Evolutionary conservation across 2,888 invertebrate species (phyloP), one percentile per base, ranked within the genome.

Genomic region (Platycnemis pennipes): DNA sequence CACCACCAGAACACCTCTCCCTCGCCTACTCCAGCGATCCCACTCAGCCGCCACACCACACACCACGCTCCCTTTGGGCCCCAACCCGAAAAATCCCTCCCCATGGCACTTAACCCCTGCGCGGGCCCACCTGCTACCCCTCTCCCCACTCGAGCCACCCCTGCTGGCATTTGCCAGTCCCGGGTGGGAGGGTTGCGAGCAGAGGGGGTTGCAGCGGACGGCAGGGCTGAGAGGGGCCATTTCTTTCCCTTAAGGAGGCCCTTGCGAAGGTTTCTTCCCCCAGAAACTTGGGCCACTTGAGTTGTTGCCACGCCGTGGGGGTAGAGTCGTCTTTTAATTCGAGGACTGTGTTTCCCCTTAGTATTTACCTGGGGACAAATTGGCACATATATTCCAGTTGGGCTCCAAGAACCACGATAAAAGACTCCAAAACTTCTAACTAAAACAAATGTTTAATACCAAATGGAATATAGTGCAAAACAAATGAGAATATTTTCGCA

Each of bases 241-340:
- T 77, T 77, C 77, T 77, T 77, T 77, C 13, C 77, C 77, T 77
- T 77, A 37, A 77, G 77, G 77, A 77, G 77, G 77, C 37, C 37
- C 37, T 77, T 37, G 13, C 37, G 37, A 37, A 77, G 77, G 77
- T 77, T 31, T 77, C 37, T 37, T 37, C 77, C 37, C n/a, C n/a
- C 77, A 31, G 37, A 77, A 77, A 77, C 37, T 77, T 13, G 77
- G 77, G 77, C 13, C 37, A 13, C 77, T 77, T 37, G 37, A 77
- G 77, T 77, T 77, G 77, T 77, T 77, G 37, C 31, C 77, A 77
- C 26, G 77, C 77, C 26, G 77, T 3, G n/a, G 37, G 13, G n/a
- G 37, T 37, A 77, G 77, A 16, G 37, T 26, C 3, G 31, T 26
- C 77, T 37, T 77, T 77, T 77, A 37, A 77, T 77, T 77, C 77